These are phyloP conservation scores for Sebastes aleutianus DNA, from an alignment of 2,797 vertebrate genomes.

Conservation along the genomic window DNA sequence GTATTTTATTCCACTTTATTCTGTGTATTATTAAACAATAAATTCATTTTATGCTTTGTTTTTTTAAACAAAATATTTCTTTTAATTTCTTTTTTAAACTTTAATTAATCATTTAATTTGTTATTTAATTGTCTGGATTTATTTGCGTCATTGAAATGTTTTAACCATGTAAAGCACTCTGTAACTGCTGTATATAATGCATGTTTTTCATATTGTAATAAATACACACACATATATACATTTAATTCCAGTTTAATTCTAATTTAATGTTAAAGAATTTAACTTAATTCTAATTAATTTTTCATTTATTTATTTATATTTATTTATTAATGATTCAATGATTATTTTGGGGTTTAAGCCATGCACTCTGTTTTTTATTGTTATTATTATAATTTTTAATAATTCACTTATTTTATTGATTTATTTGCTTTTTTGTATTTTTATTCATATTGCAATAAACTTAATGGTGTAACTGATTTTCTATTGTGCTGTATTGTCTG, in stretches of 20 bases:
- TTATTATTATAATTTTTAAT: neutral
- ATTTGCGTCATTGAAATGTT: rapidly evolving
- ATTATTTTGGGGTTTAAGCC: too few relatives aligned
- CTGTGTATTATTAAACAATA: neutral
- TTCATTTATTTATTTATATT: too few relatives aligned
- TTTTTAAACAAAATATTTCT: neutral
- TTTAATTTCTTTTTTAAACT: neutral
- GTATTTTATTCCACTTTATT: neutral
- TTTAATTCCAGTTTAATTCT: too few relatives aligned
- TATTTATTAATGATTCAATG: too few relatives aligned
- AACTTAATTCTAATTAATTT: too few relatives aligned
- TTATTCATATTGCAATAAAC: neutral
- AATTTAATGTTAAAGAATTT: rapidly evolving
- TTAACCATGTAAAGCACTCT: too few relatives aligned
- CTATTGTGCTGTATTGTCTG: neutral
- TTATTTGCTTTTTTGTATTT: neutral
- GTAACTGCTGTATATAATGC: rapidly evolving
- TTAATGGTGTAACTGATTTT: neutral
- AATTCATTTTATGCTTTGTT: too few relatives aligned
- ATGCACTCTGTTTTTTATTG: neutral
- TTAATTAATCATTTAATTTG: too few relatives aligned
- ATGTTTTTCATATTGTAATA: too few relatives aligned
- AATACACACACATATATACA: rapidly evolving
- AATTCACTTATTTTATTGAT: neutral
- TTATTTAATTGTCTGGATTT: too few relatives aligned